Base-by-base conservation (phyloP, 2,797 vertebrate species). In the Catamblyrhynchus diadema region DNA sequence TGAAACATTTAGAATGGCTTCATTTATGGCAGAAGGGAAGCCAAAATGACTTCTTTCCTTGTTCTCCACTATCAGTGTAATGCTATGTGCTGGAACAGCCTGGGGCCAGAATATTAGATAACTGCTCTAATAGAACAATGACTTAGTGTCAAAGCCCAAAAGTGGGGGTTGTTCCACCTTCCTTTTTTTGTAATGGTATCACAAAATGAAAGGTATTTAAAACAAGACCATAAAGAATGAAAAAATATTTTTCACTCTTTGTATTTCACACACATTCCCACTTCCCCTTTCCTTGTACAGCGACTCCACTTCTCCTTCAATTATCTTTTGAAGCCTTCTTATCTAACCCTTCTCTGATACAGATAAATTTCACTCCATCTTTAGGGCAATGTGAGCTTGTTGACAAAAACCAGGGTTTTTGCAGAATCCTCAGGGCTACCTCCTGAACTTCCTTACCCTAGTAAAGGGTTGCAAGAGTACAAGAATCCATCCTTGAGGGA, bases 21-120 rank as follows among this genome's bases (percentile, higher is more conserved):
- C 42, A 73, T 50, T 96, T 90, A 54, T 45, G 77, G 69, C 53
- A 94, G 69, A 96, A 81, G 24, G 70, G 88, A 93, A 96, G 79
- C 17, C 77, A 84, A 91, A 97, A 94, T 74, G 7, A 95, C 53
- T 86, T 94, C 84, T 87, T 5, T 42, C 73, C 65, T 64, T 93
- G 81, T 77, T 88, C 79, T 81, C 37, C 8, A 18, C 54, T 93
- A 92, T 94, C 78, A 64, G 15, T 71, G 44, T 48, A 94, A 69
- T 14, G 45, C 74, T 54, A 73, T 4, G 27, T 82, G 64, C 75
- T 78, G 70, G 62, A 88, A 90, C 56, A 86, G 65, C 51, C 81
- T 13, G 30, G 32, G 61, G n/a, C 80, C 44, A 41, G 47, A 94
- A 35, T 78, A 86, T 81, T 50, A 78, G n/a, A 56, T 72, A 90